Percentiles rank a stretch among this genome's conserved stretches.
These are phyloP conservation scores for Neria commutata DNA, from an alignment of 2,888 invertebrate species.

Conservation along the genomic window DNA sequence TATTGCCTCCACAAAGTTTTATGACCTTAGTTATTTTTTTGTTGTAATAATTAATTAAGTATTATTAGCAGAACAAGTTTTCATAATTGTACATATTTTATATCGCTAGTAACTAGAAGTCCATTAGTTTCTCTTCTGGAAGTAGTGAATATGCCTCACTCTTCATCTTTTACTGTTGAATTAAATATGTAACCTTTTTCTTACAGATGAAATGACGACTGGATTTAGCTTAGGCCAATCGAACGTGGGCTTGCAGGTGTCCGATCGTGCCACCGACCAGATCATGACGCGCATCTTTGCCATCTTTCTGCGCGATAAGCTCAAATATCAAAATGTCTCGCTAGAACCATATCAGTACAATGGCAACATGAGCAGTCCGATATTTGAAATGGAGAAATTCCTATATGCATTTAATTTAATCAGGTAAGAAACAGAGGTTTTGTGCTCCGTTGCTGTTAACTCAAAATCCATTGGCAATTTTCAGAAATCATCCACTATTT, in stretches of 20 bases:
- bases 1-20: too few species aligned
- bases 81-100: too few species aligned
- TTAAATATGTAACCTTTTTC: not conserved
- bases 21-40: too few species aligned
- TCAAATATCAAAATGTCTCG: slow-evolving; percentile 63
- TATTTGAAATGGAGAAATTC: slow-evolving; percentile 30
- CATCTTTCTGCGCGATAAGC: slow-evolving; percentile 65
- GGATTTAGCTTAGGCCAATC: slow-evolving; percentile 7
- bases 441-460: not conserved
- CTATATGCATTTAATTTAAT: slow-evolving; percentile 35
- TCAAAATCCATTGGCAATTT: slow-evolving; percentile 1
- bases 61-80: too few species aligned
- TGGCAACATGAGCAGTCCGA: slow-evolving; percentile 19
- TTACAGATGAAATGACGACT: slow-evolving; percentile 17
- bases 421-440: slow-evolving; percentile 33
- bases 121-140: too few species aligned
- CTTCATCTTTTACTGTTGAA: not conserved
- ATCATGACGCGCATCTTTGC: slow-evolving; percentile 66
- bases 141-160: not conserved
- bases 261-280: slow-evolving; percentile 66
- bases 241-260: slow-evolving; percentile 63
- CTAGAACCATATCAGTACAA: slow-evolving; percentile 49
- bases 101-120: too few species aligned
- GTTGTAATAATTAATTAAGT: too few species aligned
- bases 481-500: slow-evolving; percentile 28